Base-by-base conservation (phyloP, 1,140 invertebrate genomes). In the Drosophila serrata region DNA sequence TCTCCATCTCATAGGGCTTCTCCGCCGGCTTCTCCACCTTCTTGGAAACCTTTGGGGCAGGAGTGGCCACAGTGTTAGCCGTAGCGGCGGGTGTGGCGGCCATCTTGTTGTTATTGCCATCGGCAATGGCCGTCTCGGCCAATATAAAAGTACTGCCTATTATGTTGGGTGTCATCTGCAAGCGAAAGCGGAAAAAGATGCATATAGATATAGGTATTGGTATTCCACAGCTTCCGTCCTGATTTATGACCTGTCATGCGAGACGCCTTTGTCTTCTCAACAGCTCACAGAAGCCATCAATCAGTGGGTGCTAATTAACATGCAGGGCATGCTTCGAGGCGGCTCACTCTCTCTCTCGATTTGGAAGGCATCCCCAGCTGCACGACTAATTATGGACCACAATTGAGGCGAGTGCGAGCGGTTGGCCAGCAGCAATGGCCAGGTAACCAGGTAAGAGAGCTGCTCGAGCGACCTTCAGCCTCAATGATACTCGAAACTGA, bases 101-200 rank as follows among this genome's bases (percentile, higher is more conserved):
- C 76, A 78, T 79, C 64, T 91, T 91, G 19, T 84, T 91, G 74
- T 91, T 91, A 35, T 91, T 91, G 39, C 84, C 82, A 75, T 92
- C 92, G 24, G 82, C 74, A 37, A 92, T 91, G 33, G 90, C 70
- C 24, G 91, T 92, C 56, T 92, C 91, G 31, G 91, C 91, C 53
- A 92, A 60, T 59, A 92, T 90, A 22, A 92, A 92, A 22, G 91
- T 91, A 46, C 88, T 92, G 63, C 91, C 91, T 77, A 92, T 92
- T 58, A 92, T 67, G 75, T 92, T 92, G 31, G 91, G 91, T 65
- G 91, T 78, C 91, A 92, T 92, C 91, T 92, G 74, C 63, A 87
- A 77, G 48, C 17, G 17, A 51, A 31, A 56, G 39, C 27, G 49
- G 39, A 72, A 79, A 79, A 40, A 15, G 17, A 19, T 33, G 19